Evolutionary conservation across 1,140 invertebrate species (phyloP), one percentile per base, ranked within the genome.

Genomic region (Zaprionus vittiger): DNA sequence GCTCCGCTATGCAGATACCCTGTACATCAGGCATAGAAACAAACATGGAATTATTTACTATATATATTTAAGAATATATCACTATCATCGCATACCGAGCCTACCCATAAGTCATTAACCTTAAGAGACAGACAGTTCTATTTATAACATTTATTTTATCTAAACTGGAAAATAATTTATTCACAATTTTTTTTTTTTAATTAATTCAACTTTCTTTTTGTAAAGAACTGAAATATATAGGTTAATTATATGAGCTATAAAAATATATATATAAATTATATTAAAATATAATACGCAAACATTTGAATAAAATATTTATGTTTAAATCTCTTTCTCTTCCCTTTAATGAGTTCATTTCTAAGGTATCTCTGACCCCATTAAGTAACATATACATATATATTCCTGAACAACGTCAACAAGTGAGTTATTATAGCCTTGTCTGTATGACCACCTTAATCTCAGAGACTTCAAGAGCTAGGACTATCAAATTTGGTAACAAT

Each of bases 1-100:
- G 37, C 14, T 38, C 4, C n/a, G n/a, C 6, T 2, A 47, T 17
- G 1, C 15, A 9, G 38, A 74, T 79, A 80, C 78, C 64, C 78
- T 79, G 54, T 72, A 52, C 2, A 24, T 12, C 17, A 22, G n/a
- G 6, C 41, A 47, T n/a, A 17, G 5, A 12, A 14, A 2, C 41
- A 17, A 17, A 7, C n/a, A 7, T 17, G 7, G 7, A 47, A 47
- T 20, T 9, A 47, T 17, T 47, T 17, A 11, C 2, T 34, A 11
- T 34, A 11, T 34, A 34, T 34, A 11, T 11, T 34, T 11, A 34
- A 34, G 31, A 34, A 34, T 34, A 9, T 7, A 7, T 31, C 7
- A 28, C 28, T 28, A 15, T 41, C 5, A 41, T 41, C 0, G 15
- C 2, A 14, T 38, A 17, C 3, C 41, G 6, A 44, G n/a, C n/a